Evolutionary conservation across 2,797 vertebrate genomes (phyloP).

Genomic region (Trematomus bernacchii): DNA sequence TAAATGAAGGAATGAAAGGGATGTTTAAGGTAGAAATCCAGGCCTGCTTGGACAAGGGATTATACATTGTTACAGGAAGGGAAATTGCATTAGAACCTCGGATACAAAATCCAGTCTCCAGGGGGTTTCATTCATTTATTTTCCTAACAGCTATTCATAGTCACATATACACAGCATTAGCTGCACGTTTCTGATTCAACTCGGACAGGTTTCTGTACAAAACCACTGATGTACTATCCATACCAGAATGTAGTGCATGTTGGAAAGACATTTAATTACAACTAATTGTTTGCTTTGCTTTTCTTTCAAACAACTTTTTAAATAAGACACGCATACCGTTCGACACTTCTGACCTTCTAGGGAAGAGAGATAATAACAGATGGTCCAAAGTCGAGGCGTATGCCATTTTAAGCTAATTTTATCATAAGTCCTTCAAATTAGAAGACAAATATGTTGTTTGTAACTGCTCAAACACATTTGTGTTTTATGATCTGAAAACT

Average conservation of each 20-base stretch:
- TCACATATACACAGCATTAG: slow-evolving; percentile 9
- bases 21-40: slow-evolving; percentile 65
- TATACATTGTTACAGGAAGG: slow-evolving; percentile 50
- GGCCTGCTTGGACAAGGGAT: slow-evolving; percentile 56
- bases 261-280: slow-evolving; percentile 5
- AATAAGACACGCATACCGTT: slow-evolving; percentile 23
- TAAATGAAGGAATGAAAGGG: slow-evolving; percentile 72
- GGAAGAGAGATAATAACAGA: neutral
- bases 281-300: slow-evolving; percentile 14
- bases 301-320: neutral
- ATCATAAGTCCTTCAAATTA: neutral
- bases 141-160: slow-evolving; percentile 38
- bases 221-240: neutral
- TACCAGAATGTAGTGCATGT: neutral
- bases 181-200: slow-evolving; percentile 5
- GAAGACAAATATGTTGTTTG: neutral
- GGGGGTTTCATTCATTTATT: slow-evolving; percentile 51
- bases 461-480: neutral
- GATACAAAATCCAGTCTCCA: slow-evolving; percentile 26
- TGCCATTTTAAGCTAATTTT: slow-evolving; percentile 9
- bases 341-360: slow-evolving; percentile 49
- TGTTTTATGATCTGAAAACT: neutral
- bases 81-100: slow-evolving; percentile 54
- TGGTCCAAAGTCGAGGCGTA: slow-evolving; percentile 15
- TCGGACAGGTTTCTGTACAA: slow-evolving; percentile 2